phyloP scores from a whole-genome alignment of 1,140 invertebrate genomes.

The Meloidogyne chitwoodi region DNA sequence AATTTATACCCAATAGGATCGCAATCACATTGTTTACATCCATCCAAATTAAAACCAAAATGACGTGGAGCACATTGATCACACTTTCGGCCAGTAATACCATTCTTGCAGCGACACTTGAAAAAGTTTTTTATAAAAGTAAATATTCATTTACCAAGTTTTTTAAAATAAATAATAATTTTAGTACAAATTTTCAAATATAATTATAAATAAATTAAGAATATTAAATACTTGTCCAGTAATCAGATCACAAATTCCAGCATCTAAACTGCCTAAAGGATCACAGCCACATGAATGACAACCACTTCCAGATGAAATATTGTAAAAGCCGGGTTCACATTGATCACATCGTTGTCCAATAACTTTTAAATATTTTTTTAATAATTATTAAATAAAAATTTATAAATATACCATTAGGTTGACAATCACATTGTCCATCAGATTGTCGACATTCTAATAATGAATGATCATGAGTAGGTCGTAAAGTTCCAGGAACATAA shows the following conservation, averaged over 20 bases:
- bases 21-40: conserved; percentile 54
- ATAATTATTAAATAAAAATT: background rate
- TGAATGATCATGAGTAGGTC: conserved; percentile 65
- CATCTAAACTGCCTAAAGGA: conserved; percentile 75
- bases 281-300: conserved; percentile 82
- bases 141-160: too few relatives aligned
- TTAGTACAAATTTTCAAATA: too few relatives aligned
- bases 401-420: conserved; percentile 72
- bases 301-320: conserved; percentile 67
- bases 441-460: conserved; percentile 71
- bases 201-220: too few relatives aligned
- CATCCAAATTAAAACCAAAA: conserved; percentile 78
- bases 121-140: background rate
- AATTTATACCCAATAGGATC: conserved; percentile 39
- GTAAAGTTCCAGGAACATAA: conserved; percentile 73
- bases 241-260: conserved; percentile 71
- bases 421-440: conserved; percentile 79
- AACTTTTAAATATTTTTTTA: background rate
- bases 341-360: conserved; percentile 79
- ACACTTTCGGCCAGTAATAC: conserved; percentile 71
- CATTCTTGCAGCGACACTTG: conserved; percentile 70
- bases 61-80: conserved; percentile 78
- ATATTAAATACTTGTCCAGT: conserved; percentile 68
- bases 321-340: conserved; percentile 77
- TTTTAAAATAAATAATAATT: too few relatives aligned